Conservation (phyloP, 2,888 invertebrate genomes). For the Amblyjoppa proteus region DNA sequence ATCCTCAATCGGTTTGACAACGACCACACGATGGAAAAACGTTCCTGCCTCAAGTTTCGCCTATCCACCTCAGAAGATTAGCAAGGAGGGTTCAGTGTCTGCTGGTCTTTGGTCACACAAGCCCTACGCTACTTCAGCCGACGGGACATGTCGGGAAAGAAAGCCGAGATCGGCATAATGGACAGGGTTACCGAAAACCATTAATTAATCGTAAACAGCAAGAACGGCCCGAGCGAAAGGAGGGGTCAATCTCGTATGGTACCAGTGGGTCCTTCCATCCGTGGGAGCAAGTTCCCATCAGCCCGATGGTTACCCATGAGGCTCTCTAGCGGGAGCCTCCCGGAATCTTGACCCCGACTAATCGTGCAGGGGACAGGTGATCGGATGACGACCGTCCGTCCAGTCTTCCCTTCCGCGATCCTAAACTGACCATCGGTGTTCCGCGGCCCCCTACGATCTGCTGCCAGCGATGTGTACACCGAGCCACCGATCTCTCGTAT, state of each 20-base stretch:
- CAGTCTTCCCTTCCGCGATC: constrained; percentile 52
- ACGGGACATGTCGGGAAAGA: neutral
- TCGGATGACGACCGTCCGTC: constrained; percentile 67
- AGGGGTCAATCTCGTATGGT: constrained; percentile 52
- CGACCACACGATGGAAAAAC: neutral
- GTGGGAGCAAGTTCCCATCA: constrained; percentile 65
- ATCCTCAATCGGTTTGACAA: too few species aligned
- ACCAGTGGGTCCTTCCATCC: constrained; percentile 54
- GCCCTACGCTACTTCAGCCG: neutral
- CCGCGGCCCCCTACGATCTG: constrained; percentile 42
- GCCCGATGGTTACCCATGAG: constrained; percentile 56
- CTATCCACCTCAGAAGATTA: neutral
- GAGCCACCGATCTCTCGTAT: constrained; percentile 26
- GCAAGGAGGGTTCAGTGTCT: neutral
- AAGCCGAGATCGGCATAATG: constrained; percentile 21
- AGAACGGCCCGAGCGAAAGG: constrained; percentile 63
- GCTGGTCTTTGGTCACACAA: neutral
- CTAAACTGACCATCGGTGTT: constrained; percentile 77
- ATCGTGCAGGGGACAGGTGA: constrained; percentile 82
- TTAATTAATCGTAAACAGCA: constrained; percentile 83
- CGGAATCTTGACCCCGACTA: constrained; percentile 82
- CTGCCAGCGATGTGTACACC: constrained; percentile 43
- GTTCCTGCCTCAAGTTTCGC: neutral
- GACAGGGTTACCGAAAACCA: constrained; percentile 77
- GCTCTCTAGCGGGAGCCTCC: constrained; percentile 56